Evolutionary conservation across 92 coral and sea anemone genomes (phyloP).

Genomic region (Nematostella vectensis): DNA sequence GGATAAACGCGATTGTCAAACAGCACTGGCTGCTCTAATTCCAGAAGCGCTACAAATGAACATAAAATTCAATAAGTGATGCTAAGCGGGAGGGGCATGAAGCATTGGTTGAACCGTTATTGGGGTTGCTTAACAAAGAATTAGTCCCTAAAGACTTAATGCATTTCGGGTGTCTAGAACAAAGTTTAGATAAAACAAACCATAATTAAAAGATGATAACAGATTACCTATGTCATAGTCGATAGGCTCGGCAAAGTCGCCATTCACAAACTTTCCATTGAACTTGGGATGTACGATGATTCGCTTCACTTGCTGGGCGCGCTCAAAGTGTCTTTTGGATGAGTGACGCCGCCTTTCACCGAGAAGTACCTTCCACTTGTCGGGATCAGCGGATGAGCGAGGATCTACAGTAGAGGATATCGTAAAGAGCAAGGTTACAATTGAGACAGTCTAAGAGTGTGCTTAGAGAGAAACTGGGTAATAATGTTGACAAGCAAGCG

Average conservation of each 20-base stretch:
- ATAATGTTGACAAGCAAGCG: too few relatives aligned
- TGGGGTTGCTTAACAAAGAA: background rate
- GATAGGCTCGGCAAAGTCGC: slow-evolving; percentile 43
- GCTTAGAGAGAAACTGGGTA: too few relatives aligned
- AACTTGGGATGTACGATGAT: slow-evolving; percentile 42
- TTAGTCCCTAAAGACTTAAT: too few relatives aligned
- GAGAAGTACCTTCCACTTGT: slow-evolving; percentile 39
- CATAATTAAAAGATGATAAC: too few relatives aligned
- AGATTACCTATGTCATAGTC: slow-evolving; percentile 52
- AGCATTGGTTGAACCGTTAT: background rate
- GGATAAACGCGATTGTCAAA: slow-evolving; percentile 36
- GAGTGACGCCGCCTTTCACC: slow-evolving; percentile 23
- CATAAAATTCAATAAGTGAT: background rate
- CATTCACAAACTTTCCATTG: slow-evolving; percentile 32
- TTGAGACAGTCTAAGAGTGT: too few relatives aligned
- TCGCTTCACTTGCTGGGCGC: slow-evolving; percentile 13
- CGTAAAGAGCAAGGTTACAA: background rate
- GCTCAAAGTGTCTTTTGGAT: slow-evolving; percentile 15
- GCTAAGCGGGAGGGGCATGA: background rate
- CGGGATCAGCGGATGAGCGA: slow-evolving; percentile 38
- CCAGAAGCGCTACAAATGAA: slow-evolving; percentile 30
- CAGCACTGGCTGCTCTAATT: slow-evolving; percentile 26
- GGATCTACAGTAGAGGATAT: slow-evolving; percentile 20
- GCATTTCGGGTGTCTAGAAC: too few relatives aligned
- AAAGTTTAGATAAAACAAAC: too few relatives aligned